Percentiles rank a stretch among this genome's conserved stretches.
These are phyloP conservation scores for Sarotherodon lohbergeri DNA, from an alignment of 2,113 vertebrate species.

Conservation along the genomic window DNA sequence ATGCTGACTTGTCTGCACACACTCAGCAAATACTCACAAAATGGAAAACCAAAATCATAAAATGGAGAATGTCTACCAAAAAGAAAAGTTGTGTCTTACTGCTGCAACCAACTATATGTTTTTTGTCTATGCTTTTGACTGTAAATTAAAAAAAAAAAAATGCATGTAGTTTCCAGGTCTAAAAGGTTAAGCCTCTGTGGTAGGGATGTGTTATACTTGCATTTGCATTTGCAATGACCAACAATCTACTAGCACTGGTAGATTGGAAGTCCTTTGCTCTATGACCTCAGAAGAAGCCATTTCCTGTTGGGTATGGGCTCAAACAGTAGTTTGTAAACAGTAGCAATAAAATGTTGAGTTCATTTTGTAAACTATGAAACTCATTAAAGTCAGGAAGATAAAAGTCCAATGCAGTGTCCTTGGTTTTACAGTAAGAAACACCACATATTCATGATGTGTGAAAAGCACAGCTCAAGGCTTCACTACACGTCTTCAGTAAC, in stretches of 20 bases:
- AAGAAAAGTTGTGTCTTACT: neutral
- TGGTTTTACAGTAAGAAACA: neutral
- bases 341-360: neutral
- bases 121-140: neutral
- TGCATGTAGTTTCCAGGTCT: neutral
- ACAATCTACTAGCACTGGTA: neutral
- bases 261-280: neutral
- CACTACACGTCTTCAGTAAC: neutral
- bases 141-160: neutral
- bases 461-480: neutral
- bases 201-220: neutral
- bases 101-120: neutral
- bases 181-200: neutral
- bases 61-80: accelerated
- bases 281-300: neutral
- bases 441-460: neutral
- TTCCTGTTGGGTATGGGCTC: neutral
- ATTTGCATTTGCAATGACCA: neutral
- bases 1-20: neutral
- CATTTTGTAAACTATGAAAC: neutral
- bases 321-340: neutral
- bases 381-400: neutral
- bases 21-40: neutral
- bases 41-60: neutral
- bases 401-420: neutral